Evolutionary conservation across 1,140 invertebrate genomes (phyloP).

Genomic region (Apis dorsata): DNA sequence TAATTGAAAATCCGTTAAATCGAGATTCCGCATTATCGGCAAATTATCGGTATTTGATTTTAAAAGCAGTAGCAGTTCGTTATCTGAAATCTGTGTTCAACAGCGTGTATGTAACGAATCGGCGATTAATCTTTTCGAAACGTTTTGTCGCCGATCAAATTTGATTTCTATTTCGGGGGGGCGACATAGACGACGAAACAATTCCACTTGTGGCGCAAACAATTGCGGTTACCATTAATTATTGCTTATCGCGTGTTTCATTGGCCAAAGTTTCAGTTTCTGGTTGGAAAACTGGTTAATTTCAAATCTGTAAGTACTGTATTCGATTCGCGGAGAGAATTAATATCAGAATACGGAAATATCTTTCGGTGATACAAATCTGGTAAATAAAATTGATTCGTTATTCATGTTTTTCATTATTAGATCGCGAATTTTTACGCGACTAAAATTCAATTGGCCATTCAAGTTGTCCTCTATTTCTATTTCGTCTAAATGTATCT

Average conservation of each 20-base stretch:
- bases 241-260: constrained; percentile 14
- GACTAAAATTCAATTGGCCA: too few relatives aligned
- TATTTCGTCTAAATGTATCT: too few relatives aligned
- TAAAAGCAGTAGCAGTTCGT: too few relatives aligned
- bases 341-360: not conserved
- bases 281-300: not conserved
- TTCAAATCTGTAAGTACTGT: not conserved
- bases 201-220: constrained; percentile 15
- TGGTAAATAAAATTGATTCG: too few relatives aligned
- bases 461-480: too few relatives aligned
- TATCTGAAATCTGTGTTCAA: too few relatives aligned
- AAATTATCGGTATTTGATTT: too few relatives aligned
- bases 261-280: not conserved
- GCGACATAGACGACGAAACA: constrained; percentile 1
- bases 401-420: too few relatives aligned
- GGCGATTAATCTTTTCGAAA: not conserved
- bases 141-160: not conserved
- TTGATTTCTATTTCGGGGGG: not conserved
- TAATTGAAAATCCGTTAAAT: not conserved
- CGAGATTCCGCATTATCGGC: not conserved
- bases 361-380: too few relatives aligned
- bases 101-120: too few relatives aligned
- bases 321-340: not conserved
- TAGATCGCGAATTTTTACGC: too few relatives aligned
- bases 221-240: constrained; percentile 32